These are phyloP conservation scores for Brachyhypopomus gauderio DNA, from an alignment of 2,113 vertebrate species.

Conservation along the genomic window DNA sequence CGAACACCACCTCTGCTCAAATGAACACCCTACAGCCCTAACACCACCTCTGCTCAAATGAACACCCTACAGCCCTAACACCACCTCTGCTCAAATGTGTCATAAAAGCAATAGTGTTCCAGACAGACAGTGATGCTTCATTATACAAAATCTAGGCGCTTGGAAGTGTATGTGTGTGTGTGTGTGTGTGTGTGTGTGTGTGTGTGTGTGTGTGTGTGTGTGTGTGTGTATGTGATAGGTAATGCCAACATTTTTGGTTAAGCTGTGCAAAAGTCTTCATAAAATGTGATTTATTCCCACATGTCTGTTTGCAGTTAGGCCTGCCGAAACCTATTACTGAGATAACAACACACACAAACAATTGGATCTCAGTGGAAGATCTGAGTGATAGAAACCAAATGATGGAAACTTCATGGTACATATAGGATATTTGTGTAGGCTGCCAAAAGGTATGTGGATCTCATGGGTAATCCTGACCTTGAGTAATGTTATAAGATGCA, in stretches of 20 bases:
- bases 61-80: constrained; percentile 11
- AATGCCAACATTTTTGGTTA: background rate
- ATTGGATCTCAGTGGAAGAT: background rate
- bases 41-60: background rate
- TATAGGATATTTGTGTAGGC: background rate
- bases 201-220: too few relatives aligned
- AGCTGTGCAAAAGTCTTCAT: background rate
- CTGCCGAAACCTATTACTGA: constrained; percentile 21
- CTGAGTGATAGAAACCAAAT: background rate
- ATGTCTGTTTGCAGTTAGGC: constrained; percentile 24
- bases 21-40: constrained; percentile 5
- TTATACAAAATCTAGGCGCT: too few relatives aligned
- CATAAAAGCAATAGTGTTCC: constrained; percentile 65
- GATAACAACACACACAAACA: constrained; percentile 31
- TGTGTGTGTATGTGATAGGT: too few relatives aligned
- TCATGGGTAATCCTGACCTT: background rate
- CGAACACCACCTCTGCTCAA: too few relatives aligned
- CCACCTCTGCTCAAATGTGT: constrained; percentile 63
- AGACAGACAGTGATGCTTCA: constrained; percentile 44
- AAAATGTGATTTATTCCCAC: constrained; percentile 23
- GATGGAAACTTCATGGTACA: too few relatives aligned
- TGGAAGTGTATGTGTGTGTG: constrained; percentile 35
- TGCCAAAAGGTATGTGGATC: background rate
- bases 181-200: background rate
- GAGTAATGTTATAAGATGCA: background rate